A percentile compares a stretch with the other conserved stretches of the same genome.
phyloP scores from a whole-genome alignment of 2,797 vertebrate species.

The Betta splendens region DNA sequence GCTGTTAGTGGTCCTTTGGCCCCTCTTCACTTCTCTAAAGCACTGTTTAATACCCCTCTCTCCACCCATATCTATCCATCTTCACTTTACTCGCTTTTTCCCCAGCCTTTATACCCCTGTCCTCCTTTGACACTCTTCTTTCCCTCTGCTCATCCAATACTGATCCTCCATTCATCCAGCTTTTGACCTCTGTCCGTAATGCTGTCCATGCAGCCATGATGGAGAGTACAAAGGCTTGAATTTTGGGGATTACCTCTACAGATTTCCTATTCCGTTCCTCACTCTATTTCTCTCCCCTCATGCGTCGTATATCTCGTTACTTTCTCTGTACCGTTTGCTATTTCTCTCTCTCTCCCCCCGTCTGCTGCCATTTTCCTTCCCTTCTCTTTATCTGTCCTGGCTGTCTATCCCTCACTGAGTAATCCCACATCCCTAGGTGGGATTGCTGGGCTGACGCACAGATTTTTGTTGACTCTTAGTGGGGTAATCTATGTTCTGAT shows the following conservation, averaged over 20 bases:
- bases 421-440: slow-evolving; percentile 31
- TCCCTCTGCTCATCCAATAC: slow-evolving; percentile 49
- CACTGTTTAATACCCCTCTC: slow-evolving; percentile 50
- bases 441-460: slow-evolving; percentile 34
- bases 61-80: slow-evolving; percentile 54
- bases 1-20: slow-evolving; percentile 53
- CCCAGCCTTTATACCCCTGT: slow-evolving; percentile 33
- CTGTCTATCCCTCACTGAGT: slow-evolving; percentile 25
- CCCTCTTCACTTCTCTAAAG: slow-evolving; percentile 49
- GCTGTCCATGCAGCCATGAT: slow-evolving; percentile 41
- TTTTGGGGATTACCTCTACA: slow-evolving; percentile 54
- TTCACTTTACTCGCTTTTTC: slow-evolving; percentile 42
- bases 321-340: slow-evolving; percentile 9
- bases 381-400: slow-evolving; percentile 15
- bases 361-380: slow-evolving; percentile 37
- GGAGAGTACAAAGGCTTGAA: slow-evolving; percentile 48
- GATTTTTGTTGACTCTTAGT: slow-evolving; percentile 45
- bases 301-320: slow-evolving; percentile 15
- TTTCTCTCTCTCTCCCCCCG: background rate
- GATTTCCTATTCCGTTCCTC: slow-evolving; percentile 13
- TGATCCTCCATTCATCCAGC: slow-evolving; percentile 44
- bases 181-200: slow-evolving; percentile 53
- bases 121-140: slow-evolving; percentile 50
- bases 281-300: slow-evolving; percentile 28
- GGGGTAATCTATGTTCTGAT: slow-evolving; percentile 37